Evolutionary conservation across 2,888 invertebrate species (phyloP), one percentile per base, ranked within the genome.

Genomic region (Archips crataeganus): DNA sequence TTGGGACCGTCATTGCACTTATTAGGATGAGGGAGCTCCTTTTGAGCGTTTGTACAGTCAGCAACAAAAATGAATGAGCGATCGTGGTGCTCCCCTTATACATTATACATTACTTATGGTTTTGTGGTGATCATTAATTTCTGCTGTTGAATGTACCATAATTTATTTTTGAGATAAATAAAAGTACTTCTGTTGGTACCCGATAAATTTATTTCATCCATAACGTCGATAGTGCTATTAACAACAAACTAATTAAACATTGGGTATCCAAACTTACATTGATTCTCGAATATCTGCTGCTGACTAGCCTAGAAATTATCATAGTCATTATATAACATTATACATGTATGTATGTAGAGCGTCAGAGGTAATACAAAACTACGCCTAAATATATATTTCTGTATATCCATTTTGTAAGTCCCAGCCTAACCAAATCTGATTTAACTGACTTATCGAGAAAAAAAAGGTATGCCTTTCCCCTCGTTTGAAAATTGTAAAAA

Each of bases 261-360:
- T 84, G 88, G 88, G 88, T 87, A 91, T 88, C 87, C 84, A 85
- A 87, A 89, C 84, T 79, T 83, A 85, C 84, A 89, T 85, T 86
- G 83, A 86, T 85, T 85, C 84, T 84, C 78, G 81, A 85, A 84
- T 86, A 85, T 79, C 82, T 86, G 76, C 82, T 86, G 76, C 70
- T 76, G 39, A 77, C 80, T 81, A 87, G 77, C 83, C 84, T 87
- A 90, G 82, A 83, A 86, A 80, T 85, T 84, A 83, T 80, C 78
- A 77, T 77, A 79, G 81, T 77, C 79, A 81, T 80, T 80, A 83
- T 80, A 81, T 79, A 79, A 82, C 80, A 85, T 87, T 75, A 54
- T 15, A 86, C 83, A 88, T 88, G 89, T 90, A 92, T 92, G 93
- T 93, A 93, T 92, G 92, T 91, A 94, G 92, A 94, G 92, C 76